Evolutionary conservation across 2,888 invertebrate species (phyloP), one percentile per base, ranked within the genome.

Genomic region (Trachelus tabidus): DNA sequence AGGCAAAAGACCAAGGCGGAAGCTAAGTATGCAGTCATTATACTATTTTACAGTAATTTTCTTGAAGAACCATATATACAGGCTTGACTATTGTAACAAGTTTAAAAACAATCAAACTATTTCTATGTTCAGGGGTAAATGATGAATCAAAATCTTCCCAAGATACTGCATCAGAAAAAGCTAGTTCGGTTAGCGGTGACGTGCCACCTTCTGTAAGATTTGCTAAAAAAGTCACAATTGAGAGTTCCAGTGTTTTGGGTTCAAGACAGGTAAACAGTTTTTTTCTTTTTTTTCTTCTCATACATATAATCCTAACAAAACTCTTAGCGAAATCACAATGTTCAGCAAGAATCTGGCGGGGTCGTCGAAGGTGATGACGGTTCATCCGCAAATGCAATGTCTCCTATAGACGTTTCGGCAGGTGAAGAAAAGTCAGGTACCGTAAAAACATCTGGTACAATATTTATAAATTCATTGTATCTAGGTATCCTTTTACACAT

Each of bases 211-310:
- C 90, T 11, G 91, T 91, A 40, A 85, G 88, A 84, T 91, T 91
- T 82, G 89, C 90, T 34, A 91, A 90, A 73, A 90, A 90, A 84
- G 87, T 91, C 30, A 85, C 87, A 73, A 89, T 90, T 68, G 87
- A 89, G 80, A 88, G 75, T 73, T 71, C 79, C 23, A 73, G 76
- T 69, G 69, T 35, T 1, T 40, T 68, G 9, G 73, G 79, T 23
- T 79, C 79, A 76, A 76, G 78, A 68, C 81, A 82, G 81, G 84
- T 83, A 31, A 77, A 69, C 30, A 30, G 1, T 56, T 56, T 9
- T 40, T 40, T 6, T 0, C 15, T 40, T 15, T 40, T 23, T 23
- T 23, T 56, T 23, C 23, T 23, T 56, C 9, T 9, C 23, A 56
- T 2, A 9, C 23, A 56, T 56, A 56, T 15, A 56, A 56, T 56